phyloP scores from a whole-genome alignment of 2,113 vertebrate genomes.

The Rostratula benghalensis region DNA sequence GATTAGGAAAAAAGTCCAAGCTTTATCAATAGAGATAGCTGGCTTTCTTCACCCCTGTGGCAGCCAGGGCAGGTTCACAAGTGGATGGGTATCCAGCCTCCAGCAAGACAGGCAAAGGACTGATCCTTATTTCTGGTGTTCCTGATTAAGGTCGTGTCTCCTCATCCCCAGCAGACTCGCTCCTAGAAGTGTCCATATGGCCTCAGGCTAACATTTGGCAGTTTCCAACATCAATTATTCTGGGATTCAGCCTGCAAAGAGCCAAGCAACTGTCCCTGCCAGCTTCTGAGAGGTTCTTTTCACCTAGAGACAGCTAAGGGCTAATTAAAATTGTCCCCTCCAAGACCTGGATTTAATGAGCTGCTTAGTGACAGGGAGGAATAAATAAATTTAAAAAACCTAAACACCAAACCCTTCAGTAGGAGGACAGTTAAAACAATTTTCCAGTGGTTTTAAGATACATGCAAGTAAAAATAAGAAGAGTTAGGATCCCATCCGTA shows the following conservation, averaged over 20 bases:
- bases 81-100: background rate
- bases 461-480: background rate
- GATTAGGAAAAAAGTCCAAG: background rate
- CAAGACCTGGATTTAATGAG: background rate
- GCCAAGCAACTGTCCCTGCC: background rate
- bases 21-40: background rate
- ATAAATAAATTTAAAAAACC: background rate
- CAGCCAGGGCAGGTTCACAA: background rate
- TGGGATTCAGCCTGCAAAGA: background rate
- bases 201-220: background rate
- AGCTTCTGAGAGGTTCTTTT: background rate
- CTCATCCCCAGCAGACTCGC: background rate
- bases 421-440: background rate
- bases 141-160: background rate
- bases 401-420: background rate
- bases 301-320: background rate
- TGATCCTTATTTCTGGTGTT: background rate
- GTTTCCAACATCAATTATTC: background rate
- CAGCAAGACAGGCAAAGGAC: background rate
- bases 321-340: constrained; percentile 43
- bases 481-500: background rate
- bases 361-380: background rate
- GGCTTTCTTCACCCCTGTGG: background rate
- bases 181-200: background rate
- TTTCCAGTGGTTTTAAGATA: background rate